Evolutionary conservation across 2,113 vertebrate species (phyloP).

Genomic region (Toxotes chatareus): DNA sequence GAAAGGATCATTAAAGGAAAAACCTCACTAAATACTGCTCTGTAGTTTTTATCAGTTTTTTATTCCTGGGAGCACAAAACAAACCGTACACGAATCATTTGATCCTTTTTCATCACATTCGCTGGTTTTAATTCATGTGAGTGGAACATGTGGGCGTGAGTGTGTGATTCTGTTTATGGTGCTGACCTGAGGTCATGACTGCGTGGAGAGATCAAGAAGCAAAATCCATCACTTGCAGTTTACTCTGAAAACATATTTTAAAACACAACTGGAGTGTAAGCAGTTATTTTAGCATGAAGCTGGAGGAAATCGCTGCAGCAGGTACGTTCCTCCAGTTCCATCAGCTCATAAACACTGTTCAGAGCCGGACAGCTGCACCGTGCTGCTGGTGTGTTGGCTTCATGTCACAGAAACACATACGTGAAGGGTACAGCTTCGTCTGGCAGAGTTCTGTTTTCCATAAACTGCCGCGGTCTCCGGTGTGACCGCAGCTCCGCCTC

Average conservation of each 20-base stretch:
- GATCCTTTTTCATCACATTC: not conserved
- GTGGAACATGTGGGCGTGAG: no score
- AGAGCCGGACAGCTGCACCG: no score
- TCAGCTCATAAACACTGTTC: no score
- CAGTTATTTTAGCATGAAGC: no score
- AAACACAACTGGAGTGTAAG: no score
- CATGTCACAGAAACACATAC: no score
- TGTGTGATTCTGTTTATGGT: no score
- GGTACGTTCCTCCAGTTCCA: no score
- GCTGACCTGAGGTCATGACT: not conserved
- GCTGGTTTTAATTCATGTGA: not conserved
- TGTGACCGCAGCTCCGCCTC: conserved; percentile 25
- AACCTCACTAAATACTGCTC: not conserved
- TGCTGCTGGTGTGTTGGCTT: no score
- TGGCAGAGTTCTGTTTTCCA: conserved; percentile 7
- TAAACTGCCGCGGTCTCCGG: not conserved
- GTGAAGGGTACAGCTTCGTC: not conserved
- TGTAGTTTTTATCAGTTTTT: not conserved
- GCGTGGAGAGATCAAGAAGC: not conserved
- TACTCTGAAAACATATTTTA: no score
- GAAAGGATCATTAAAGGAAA: not conserved
- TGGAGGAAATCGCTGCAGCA: no score
- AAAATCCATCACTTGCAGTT: no score
- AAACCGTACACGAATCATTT: not conserved
- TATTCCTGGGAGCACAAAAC: not conserved